Percentiles rank a stretch among this genome's conserved stretches.
Conservation (phyloP, 1,140 invertebrate species). For the Drosophila jambulina region DNA sequence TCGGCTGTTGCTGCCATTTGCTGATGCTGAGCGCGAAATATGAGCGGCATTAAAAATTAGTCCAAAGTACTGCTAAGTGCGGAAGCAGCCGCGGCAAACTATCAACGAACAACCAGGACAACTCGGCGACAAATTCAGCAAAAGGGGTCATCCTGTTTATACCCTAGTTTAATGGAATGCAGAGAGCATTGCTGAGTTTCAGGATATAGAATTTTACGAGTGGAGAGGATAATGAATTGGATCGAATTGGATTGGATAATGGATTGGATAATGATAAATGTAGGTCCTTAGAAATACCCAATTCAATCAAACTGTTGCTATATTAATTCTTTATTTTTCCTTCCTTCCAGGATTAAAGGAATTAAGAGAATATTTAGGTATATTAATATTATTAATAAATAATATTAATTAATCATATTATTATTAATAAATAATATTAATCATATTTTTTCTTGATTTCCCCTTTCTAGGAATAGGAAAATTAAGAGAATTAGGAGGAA, state of each 20-base stretch:
- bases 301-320: background rate
- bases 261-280: background rate
- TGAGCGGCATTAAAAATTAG: slow-evolving; percentile 79
- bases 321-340: background rate
- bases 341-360: background rate
- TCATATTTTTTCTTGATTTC: too few relatives aligned
- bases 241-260: background rate
- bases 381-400: too few relatives aligned
- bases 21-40: slow-evolving; percentile 55
- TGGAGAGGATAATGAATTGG: background rate
- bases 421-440: too few relatives aligned
- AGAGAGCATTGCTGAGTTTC: background rate
- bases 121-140: background rate
- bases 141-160: slow-evolving; percentile 4
- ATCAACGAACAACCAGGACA: slow-evolving; percentile 46
- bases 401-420: too few relatives aligned
- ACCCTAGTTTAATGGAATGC: background rate
- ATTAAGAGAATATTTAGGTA: background rate
- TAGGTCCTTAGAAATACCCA: background rate
- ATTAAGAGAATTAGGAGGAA: background rate
- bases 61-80: slow-evolving; percentile 79
- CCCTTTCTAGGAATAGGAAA: too few relatives aligned
- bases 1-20: slow-evolving; percentile 28
- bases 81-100: slow-evolving; percentile 62
- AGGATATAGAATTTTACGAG: background rate